Percentiles rank a stretch among this genome's conserved stretches.
Evolutionary conservation across 2,113 vertebrate genomes (phyloP).

Genomic region (Terrapene triunguis): DNA sequence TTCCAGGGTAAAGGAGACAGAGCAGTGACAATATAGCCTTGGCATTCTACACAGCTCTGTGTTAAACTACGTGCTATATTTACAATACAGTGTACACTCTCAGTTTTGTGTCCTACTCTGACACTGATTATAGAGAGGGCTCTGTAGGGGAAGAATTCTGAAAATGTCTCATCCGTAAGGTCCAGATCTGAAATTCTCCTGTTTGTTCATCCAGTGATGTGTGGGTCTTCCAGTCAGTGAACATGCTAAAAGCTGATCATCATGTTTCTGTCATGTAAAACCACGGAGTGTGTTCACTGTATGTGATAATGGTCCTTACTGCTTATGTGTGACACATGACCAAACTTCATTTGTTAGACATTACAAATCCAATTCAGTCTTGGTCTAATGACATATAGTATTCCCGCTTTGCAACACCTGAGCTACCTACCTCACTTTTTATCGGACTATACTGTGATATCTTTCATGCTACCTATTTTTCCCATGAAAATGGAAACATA

Average conservation of each 20-base stretch:
- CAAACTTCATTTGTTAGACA: background rate
- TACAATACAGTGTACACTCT: background rate
- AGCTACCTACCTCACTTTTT: background rate
- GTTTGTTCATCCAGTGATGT: background rate
- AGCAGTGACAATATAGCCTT: background rate
- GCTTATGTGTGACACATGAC: background rate
- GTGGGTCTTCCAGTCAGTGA: too few species aligned
- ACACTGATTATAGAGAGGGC: background rate
- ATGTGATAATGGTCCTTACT: background rate
- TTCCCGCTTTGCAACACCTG: background rate
- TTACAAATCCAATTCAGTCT: background rate
- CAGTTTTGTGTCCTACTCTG: background rate
- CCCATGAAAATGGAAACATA: background rate
- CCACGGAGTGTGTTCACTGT: rapidly evolving
- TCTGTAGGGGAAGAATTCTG: background rate
- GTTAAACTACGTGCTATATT: background rate
- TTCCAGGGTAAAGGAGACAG: background rate
- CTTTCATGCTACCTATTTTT: background rate
- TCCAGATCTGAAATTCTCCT: background rate
- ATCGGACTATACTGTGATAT: background rate
- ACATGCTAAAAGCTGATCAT: background rate
- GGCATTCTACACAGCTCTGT: background rate
- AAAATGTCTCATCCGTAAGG: background rate
- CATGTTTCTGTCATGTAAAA: background rate
- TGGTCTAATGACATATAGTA: background rate